Base-by-base conservation (phyloP, 2,113 vertebrate genomes). In the Etheostoma spectabile region DNA sequence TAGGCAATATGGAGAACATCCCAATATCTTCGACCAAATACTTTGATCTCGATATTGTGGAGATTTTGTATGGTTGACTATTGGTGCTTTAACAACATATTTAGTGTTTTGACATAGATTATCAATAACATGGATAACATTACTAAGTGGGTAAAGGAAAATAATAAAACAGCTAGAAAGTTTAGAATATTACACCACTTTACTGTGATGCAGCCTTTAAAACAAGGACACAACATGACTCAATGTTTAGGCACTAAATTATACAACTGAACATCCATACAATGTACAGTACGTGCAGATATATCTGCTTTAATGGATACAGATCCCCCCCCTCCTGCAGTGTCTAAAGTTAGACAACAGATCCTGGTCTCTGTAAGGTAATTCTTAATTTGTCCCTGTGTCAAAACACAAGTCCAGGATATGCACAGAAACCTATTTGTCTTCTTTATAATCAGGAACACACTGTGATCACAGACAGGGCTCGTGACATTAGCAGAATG, bases 361-460 rank as follows among this genome's bases (percentile, higher is more conserved):
- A 60, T 78, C 3, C 45, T 19, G 59, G 14, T 77, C 55, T 79
- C 16, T 6, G 16, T 14, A 11, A 75, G 48, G 14, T 71, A 45
- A 73, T 56, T 82, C 13, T 51, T 82, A 8, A 70, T 51, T 5
- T 19, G 19, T 64, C 27, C 53, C 57, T 27, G 8, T 63, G 64
- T 79, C 46, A 79, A 46, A 77, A 52, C 33, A 83, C 65, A 67
- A 71, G 62, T 35, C 18, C 45, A 51, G 56, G 30, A 60, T 74
- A 33, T 64, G 42, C 45, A 4, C 55, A 27, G 46, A 77, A 19
- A 61, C 57, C 12, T 5, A 51, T 79, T 59, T 74, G 45, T 66
- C 65, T 56, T 66, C 27, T 51, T 71, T 72, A 35, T 72, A 52
- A 56, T 70, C 73, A 81, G 85, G 81, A 82, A 86, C 80, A 89